phyloP scores from a whole-genome alignment of 2,888 invertebrate genomes.

The Nomada ruficornis region DNA sequence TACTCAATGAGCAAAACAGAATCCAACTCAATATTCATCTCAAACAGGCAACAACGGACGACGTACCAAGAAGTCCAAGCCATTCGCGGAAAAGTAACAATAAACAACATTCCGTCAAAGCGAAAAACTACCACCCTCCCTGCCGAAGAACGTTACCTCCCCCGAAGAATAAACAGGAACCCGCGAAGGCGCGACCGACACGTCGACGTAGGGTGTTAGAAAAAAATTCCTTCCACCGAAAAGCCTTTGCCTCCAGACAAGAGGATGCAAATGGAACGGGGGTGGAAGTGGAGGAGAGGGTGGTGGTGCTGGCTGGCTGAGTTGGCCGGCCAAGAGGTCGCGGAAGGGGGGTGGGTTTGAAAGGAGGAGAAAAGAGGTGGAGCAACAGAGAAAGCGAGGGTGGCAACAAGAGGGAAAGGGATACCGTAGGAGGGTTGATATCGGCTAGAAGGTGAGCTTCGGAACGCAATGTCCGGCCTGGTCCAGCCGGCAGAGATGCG shows the following conservation, averaged over 20 bases:
- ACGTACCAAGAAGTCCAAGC: not conserved
- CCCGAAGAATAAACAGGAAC: conserved; percentile 50
- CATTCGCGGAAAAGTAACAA: not conserved
- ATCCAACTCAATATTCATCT: conserved; percentile 15
- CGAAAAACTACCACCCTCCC: conserved; percentile 11
- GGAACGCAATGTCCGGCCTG: conserved; percentile 83
- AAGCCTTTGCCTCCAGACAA: conserved; percentile 63
- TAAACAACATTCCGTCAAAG: not conserved
- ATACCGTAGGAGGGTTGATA: conserved; percentile 69
- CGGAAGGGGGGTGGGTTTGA: conserved; percentile 45
- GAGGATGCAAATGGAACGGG: conserved; percentile 61
- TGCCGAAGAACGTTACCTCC: conserved; percentile 14
- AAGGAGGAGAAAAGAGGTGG: conserved; percentile 57
- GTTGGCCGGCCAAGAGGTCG: conserved; percentile 68
- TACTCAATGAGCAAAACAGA: not conserved
- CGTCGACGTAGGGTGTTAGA: conserved; percentile 30
- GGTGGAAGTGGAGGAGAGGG: conserved; percentile 36
- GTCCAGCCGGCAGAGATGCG: conserved; percentile 83
- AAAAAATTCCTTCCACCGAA: conserved; percentile 48
- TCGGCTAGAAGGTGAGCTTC: conserved; percentile 79
- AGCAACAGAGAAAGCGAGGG: conserved; percentile 50
- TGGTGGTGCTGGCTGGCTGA: conserved; percentile 53
- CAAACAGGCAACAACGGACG: conserved; percentile 1
- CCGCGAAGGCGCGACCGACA: conserved; percentile 33
- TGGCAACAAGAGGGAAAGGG: conserved; percentile 57